phyloP scores from a whole-genome alignment of 1,140 invertebrate species.

The Chymomyza costata region DNA sequence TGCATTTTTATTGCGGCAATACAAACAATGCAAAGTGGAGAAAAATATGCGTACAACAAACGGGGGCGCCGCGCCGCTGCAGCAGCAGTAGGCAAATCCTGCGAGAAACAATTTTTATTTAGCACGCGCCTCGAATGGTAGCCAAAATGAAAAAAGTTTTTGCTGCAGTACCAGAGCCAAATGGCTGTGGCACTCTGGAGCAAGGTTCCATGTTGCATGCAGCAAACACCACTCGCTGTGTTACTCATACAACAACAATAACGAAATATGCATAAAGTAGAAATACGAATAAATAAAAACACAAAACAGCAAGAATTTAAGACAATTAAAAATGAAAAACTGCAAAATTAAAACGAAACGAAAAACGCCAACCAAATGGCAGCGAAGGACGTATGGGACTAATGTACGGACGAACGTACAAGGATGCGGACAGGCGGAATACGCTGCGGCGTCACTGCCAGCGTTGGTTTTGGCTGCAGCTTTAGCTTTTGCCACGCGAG shows the following conservation, averaged over 20 bases:
- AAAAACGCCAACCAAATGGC: conserved; percentile 25
- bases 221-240: not conserved
- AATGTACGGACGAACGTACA: too few species aligned
- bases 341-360: conserved; percentile 44
- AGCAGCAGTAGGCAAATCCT: not conserved
- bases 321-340: conserved; percentile 56
- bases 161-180: conserved; percentile 13
- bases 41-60: conserved; percentile 40
- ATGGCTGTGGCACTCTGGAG: conserved; percentile 23
- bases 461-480: conserved; percentile 5
- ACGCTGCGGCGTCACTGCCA: too few species aligned
- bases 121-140: conserved; percentile 23
- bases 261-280: conserved; percentile 50
- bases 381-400: not conserved
- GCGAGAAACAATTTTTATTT: conserved; percentile 37
- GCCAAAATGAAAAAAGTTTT: conserved; percentile 55
- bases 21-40: conserved; percentile 36
- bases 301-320: conserved; percentile 45
- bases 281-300: conserved; percentile 42
- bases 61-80: not conserved
- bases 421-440: too few species aligned
- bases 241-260: not conserved
- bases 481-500: conserved; percentile 18
- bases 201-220: not conserved
- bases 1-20: conserved; percentile 19